Base-by-base conservation (phyloP, 2,797 vertebrate species). In the Hapalemur alaotrensis region DNA sequence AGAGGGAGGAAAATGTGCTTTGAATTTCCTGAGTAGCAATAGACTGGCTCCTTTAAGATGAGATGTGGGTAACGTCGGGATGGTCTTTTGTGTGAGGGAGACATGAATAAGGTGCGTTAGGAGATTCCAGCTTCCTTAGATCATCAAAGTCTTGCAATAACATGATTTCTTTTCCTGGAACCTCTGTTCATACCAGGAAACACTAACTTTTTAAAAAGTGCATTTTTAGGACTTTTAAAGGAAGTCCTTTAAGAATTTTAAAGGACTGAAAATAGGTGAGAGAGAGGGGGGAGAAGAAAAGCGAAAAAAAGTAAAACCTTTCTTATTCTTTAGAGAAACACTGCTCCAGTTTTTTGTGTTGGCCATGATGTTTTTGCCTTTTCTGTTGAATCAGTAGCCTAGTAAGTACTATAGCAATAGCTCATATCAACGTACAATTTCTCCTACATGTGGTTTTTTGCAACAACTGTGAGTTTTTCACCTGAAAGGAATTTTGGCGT, bases 401-500 rank as follows among this genome's bases (percentile, higher is more conserved):
- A 98, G 98, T 98, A 98, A 98, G 96, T 69, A 84, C 93, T 72
- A 93, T 43, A 97, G 93, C 97, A 96, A 91, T 69, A 95, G 95
- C 97, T 97, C 95, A 98, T 98, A 98, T 99, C 99, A 99, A 99
- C 99, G 98, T 97, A 98, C 94, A 25, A 65, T 98, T 98, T 98
- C 98, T 98, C 98, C 97, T 98, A 98, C 97, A 98, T 98, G 98
- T 98, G 98, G 98, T 98, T 98, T 99, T 98, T 99, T 99, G 98
- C 98, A 98, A 98, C 98, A 98, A 98, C 98, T 98, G 98, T 98
- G 98, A 98, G 96, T 82, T 98, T 98, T 98, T 97, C 97, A 98
- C 97, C 97, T 97, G 93, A 98, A 98, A 98, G 97, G 98, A 98
- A 97, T 98, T 97, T 92, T 97, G 95, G 96, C 97, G 97, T 98